These are phyloP conservation scores for Morone saxatilis DNA, from an alignment of 2,113 vertebrate genomes.

Conservation along the genomic window DNA sequence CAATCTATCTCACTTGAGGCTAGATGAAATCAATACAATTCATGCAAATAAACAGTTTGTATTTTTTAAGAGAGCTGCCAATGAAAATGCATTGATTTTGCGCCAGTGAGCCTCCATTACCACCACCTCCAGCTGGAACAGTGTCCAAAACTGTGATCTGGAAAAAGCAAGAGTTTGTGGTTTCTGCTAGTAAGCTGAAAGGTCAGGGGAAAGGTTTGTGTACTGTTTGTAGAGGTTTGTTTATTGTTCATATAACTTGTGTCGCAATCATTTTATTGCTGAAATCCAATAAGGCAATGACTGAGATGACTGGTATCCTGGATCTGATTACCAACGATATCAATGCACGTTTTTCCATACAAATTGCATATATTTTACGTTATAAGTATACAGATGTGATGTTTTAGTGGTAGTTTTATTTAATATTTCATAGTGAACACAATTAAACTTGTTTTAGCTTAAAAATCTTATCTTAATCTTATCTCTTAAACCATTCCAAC, in stretches of 20 bases:
- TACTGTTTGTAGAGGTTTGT: not conserved
- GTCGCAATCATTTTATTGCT: not conserved
- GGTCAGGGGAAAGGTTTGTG: not conserved
- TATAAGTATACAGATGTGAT: not conserved
- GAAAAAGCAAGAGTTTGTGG: not conserved
- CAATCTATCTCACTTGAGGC: not conserved
- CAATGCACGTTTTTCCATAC: not conserved
- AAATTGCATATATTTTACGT: not conserved
- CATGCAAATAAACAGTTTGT: not conserved
- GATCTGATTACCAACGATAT: not conserved
- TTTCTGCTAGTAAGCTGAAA: not conserved
- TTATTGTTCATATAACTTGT: not conserved
- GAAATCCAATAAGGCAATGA: not conserved
- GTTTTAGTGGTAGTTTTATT: not conserved
- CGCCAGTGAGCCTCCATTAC: slow-evolving; percentile 14
- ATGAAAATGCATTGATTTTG: slow-evolving; percentile 19
- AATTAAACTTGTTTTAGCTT: not conserved
- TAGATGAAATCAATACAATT: not conserved
- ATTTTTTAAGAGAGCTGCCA: slow-evolving; percentile 17
- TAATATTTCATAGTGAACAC: not conserved
- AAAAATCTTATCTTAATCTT: too few species aligned
- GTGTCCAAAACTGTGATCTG: not conserved
- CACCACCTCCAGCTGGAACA: not conserved
- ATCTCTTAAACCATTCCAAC: too few species aligned
- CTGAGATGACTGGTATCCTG: not conserved